Base-by-base conservation (phyloP, 2,888 invertebrate species). In the Dicyrtoma fusca region DNA sequence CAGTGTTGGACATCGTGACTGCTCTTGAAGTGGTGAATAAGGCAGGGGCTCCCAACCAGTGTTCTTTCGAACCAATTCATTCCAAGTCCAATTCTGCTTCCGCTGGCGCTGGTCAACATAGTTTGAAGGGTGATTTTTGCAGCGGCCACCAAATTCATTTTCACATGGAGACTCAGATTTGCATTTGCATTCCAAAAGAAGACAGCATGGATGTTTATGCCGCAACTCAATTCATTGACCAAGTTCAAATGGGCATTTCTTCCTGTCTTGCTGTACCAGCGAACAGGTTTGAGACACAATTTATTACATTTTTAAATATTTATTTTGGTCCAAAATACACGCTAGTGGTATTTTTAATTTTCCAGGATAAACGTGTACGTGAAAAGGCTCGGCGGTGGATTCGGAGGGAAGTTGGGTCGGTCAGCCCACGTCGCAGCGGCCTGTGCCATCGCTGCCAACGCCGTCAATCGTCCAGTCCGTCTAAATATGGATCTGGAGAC, bases 321-420 rank as follows among this genome's bases (percentile, higher is more conserved):
- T 45, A 13, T 45, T n/a, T n/a, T n/a, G n/a, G n/a, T n/a, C n/a
- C n/a, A n/a, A n/a, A n/a, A n/a, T n/a, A n/a, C n/a, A n/a, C n/a
- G 19, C 14, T 8, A 49, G 14, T 49, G 5, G n/a, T 13, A 11
- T 17, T 8, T 8, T 8, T 49, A 49, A n/a, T n/a, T n/a, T n/a
- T n/a, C n/a, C 81, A 90, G 92, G 61, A 87, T 94, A 14, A 88
- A 91, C 75, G 85, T 94, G 0, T 84, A 85, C 55, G 90, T 92
- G 0, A 86, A 88, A 4, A 88, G 94, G 53, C 79, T 94, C 1
- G 95, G 95, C 1, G 95, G 95, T 13, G 91, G 86, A 0, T 95
- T 91, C 82, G 95, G 95, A 0, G 81, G 79, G 0, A 95, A 95
- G 84, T 88, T 92, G 59, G 86, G 88, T 0, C 86, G 92, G 4